Evolutionary conservation across 1,140 invertebrate species (phyloP).

Genomic region (Apocrypta bakeri): DNA sequence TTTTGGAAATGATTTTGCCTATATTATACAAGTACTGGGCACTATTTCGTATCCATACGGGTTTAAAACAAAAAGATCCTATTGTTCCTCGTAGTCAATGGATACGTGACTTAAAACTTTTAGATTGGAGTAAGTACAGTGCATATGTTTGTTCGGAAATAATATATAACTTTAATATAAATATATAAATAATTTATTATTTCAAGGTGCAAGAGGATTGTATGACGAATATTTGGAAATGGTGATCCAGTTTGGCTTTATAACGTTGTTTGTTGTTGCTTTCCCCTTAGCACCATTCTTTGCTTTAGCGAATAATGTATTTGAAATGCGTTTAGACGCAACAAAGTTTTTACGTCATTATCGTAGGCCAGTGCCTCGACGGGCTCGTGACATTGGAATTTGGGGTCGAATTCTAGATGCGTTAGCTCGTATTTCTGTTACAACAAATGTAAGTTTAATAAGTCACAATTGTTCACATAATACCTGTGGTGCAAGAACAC

Average conservation of each 20-base stretch:
- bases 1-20: slow-evolving; percentile 86
- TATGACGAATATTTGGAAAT: slow-evolving; percentile 99
- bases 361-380: slow-evolving; percentile 87
- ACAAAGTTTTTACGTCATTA: slow-evolving; percentile 90
- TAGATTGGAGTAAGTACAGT: slow-evolving; percentile 79
- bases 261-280: slow-evolving; percentile 92
- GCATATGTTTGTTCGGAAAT: background rate
- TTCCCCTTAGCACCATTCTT: slow-evolving; percentile 93
- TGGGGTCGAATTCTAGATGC: slow-evolving; percentile 95
- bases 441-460: slow-evolving; percentile 88
- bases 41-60: slow-evolving; percentile 77
- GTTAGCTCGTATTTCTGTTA: slow-evolving; percentile 91
- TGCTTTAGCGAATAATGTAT: slow-evolving; percentile 89
- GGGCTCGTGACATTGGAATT: slow-evolving; percentile 91
- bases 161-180: background rate
- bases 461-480: background rate
- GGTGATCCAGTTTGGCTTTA: slow-evolving; percentile 94
- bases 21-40: slow-evolving; percentile 84
- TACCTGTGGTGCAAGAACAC: background rate
- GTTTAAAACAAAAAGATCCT: slow-evolving; percentile 67
- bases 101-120: slow-evolving; percentile 93
- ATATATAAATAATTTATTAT: slow-evolving; percentile 50
- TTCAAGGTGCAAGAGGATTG: slow-evolving; percentile 86
- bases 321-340: slow-evolving; percentile 93
- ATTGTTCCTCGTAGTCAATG: slow-evolving; percentile 79